Evolutionary conservation across 2,113 vertebrate genomes (phyloP), one percentile per base, ranked within the genome.

Genomic region (Cottus gobio): DNA sequence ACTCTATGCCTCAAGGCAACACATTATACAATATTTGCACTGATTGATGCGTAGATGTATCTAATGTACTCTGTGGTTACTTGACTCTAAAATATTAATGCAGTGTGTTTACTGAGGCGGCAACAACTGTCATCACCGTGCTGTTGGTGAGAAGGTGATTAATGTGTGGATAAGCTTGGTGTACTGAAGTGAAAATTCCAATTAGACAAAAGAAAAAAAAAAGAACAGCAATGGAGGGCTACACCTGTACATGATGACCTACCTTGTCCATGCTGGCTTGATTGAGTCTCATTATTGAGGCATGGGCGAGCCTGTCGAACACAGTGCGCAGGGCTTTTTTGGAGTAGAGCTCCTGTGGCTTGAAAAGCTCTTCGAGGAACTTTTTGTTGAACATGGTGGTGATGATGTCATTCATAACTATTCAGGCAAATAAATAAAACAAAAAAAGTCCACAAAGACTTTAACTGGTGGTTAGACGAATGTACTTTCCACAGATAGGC

Each of bases 191-290:
- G 4, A 62, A 61, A 54, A 74, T 36, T 26, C 11, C 16, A 48
- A 42, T 57, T 13, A 34, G 31, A 42, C 5, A 2, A 13, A 2
- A 72, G 39, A 67, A 65, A 54, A 22, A 13, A 67, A 42, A 24
- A 31, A n/a, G n/a, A 24, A 22, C 6, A 42, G 37, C 8, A 71
- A 37, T 2, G 31, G 10, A 57, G 37, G 24, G 20, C 6, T 52
- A 72, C 54, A 44, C 34, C 7, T 26, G 15, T n/a, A 13, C 5
- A 5, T 67, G 12, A 24, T 4, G 44, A 78, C 62, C 74, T 73
- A 87, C 98, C 96, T 99, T 99, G 90, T 99, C 98, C 98, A 99
- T 99, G 93, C 98, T 99, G 26, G 98, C 97, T 88, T 98, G 97
- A 91, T 99, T 99, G 61, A 99, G 96, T 63, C 97, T 96, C 98